A percentile compares a stretch with the other conserved stretches of the same genome.
These are phyloP conservation scores for Malacoctenus gilli DNA, from an alignment of 2,797 vertebrate species.

Conservation along the genomic window DNA sequence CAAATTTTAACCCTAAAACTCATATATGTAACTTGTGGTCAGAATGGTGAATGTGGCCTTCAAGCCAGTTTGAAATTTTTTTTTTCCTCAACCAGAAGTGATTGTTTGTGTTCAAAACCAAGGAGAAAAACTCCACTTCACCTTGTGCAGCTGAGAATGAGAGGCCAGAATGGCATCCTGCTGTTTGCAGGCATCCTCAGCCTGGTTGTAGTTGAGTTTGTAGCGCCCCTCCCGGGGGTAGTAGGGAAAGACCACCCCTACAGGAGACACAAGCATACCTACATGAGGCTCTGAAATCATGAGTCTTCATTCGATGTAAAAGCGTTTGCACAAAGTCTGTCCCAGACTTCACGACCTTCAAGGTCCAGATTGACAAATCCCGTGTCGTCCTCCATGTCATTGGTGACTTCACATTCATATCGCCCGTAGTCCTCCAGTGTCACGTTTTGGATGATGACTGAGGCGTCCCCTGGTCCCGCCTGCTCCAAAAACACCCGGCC, in stretches of 20 bases:
- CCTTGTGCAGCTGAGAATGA: constrained; percentile 89
- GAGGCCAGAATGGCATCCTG: constrained; percentile 95
- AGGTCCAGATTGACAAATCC: constrained; percentile 94
- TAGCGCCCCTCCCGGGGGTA: constrained; percentile 91
- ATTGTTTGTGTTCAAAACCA: background rate
- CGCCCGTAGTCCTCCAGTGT: constrained; percentile 94
- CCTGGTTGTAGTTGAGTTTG: constrained; percentile 90
- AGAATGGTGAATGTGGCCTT: too few relatives aligned
- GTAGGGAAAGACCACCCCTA: constrained; percentile 96
- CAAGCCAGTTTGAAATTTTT: too few relatives aligned
- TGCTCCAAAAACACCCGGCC: constrained; percentile 88
- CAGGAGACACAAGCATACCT: constrained; percentile 20
- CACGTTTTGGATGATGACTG: constrained; percentile 91
- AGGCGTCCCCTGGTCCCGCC: constrained; percentile 87
- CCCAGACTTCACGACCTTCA: constrained; percentile 82
- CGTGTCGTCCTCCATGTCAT: constrained; percentile 92
- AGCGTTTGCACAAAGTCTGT: background rate
- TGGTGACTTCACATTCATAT: constrained; percentile 95
- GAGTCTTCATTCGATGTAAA: background rate
- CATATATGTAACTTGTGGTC: too few relatives aligned
- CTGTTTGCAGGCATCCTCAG: constrained; percentile 85
- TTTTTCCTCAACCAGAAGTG: too few relatives aligned
- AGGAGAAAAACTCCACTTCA: constrained; percentile 2
- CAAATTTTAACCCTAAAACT: too few relatives aligned
- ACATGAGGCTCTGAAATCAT: background rate